These are phyloP conservation scores for Cyphomyrmex costatus DNA, from an alignment of 1,140 invertebrate genomes.

Conservation along the genomic window DNA sequence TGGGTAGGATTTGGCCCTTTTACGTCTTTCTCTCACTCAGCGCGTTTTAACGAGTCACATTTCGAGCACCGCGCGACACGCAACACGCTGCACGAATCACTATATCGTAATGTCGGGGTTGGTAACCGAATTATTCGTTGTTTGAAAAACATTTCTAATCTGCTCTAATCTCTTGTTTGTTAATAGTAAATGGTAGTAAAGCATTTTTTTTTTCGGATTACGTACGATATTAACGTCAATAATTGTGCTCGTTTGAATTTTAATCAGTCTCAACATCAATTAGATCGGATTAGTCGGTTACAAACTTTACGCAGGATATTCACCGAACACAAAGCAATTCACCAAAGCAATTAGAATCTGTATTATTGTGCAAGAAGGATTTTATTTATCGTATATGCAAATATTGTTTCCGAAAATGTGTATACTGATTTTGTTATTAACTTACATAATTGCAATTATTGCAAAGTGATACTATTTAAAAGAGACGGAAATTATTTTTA, in stretches of 20 bases:
- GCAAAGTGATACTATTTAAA: background rate
- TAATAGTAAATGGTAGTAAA: too few relatives aligned
- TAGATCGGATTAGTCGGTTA: slow-evolving; percentile 17
- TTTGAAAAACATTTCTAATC: background rate
- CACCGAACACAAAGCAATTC: slow-evolving; percentile 41
- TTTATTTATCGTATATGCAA: background rate
- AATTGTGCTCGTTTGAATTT: background rate
- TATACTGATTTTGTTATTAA: background rate
- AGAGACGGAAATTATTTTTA: background rate
- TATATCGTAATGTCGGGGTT: slow-evolving; percentile 36
- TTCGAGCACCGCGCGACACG: slow-evolving; percentile 66
- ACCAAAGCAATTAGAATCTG: background rate
- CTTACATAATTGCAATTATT: background rate
- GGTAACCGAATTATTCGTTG: slow-evolving; percentile 23
- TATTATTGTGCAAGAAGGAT: background rate
- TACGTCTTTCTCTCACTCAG: slow-evolving; percentile 27
- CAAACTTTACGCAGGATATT: slow-evolving; percentile 6
- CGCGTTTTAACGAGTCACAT: slow-evolving; percentile 60
- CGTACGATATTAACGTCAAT: background rate
- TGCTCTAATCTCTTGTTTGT: background rate
- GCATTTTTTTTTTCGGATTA: background rate
- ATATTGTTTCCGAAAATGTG: background rate
- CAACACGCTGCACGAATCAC: slow-evolving; percentile 64
- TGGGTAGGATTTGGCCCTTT: slow-evolving; percentile 43
- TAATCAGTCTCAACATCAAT: background rate